Conservation (phyloP, 2,888 invertebrate genomes). For the Ptilodon capucinus region DNA sequence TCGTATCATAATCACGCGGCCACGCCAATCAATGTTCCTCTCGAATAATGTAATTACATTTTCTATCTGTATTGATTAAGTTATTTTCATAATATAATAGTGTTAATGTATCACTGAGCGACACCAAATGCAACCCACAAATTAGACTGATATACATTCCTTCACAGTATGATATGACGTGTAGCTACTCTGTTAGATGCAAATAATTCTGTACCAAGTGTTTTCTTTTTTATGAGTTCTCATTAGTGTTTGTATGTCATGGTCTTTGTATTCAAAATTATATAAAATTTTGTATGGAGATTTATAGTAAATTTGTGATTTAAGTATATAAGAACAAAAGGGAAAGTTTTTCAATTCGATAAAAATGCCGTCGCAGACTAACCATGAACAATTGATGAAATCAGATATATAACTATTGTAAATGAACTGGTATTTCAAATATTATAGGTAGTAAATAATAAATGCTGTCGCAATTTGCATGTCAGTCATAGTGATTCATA, state of each 20-base stretch:
- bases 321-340: constrained; percentile 18
- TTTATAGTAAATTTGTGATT: constrained; percentile 29
- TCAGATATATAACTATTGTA: constrained; percentile 7
- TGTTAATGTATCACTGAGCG: constrained; percentile 36
- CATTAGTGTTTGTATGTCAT: constrained; percentile 31
- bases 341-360: constrained; percentile 21
- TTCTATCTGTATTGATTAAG: constrained; percentile 35
- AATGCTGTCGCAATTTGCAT: constrained; percentile 41
- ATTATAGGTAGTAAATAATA: constrained; percentile 27
- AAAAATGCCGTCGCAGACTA: constrained; percentile 22
- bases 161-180: constrained; percentile 34
- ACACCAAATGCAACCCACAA: constrained; percentile 44
- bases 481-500: constrained; percentile 51
- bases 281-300: constrained; percentile 32
- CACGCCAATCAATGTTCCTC: constrained; percentile 50
- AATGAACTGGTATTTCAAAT: constrained; percentile 7
- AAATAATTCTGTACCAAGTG: constrained; percentile 13
- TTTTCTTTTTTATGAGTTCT: constrained; percentile 22
- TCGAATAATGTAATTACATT: constrained; percentile 51
- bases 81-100: constrained; percentile 31
- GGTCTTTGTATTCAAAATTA: constrained; percentile 26
- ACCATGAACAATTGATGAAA: constrained; percentile 16
- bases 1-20: constrained; percentile 27
- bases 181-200: constrained; percentile 16
- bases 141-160: constrained; percentile 64